A percentile compares a stretch with the other conserved stretches of the same genome.
phyloP scores from a whole-genome alignment of 2,113 vertebrate species.

The Nesoenas mayeri region DNA sequence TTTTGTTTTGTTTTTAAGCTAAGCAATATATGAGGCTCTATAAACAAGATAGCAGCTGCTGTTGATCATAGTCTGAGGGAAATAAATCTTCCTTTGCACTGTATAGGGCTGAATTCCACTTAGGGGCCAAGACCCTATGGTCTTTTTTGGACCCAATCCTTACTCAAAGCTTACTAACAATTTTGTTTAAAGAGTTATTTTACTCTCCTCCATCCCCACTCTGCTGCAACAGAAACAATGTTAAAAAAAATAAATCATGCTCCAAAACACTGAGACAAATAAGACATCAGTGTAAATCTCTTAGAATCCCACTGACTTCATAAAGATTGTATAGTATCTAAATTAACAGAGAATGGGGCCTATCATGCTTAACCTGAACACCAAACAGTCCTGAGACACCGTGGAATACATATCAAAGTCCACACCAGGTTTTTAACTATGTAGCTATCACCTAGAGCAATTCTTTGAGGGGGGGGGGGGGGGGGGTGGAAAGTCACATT shows the following conservation, averaged over 20 bases:
- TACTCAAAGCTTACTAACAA: neutral
- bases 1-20: neutral
- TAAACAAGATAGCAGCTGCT: neutral
- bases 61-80: neutral
- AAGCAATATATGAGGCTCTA: neutral
- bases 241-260: neutral
- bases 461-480: neutral
- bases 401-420: neutral
- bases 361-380: neutral
- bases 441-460: neutral
- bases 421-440: neutral
- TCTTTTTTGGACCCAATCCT: neutral
- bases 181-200: neutral
- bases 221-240: neutral
- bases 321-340: neutral
- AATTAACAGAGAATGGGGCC: neutral
- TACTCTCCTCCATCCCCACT: neutral
- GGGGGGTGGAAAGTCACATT: neutral
- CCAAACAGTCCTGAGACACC: neutral
- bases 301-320: neutral
- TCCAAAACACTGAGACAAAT: neutral
- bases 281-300: neutral
- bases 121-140: neutral
- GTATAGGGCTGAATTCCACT: neutral
- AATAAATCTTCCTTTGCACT: neutral